Evolutionary conservation across 2,113 vertebrate genomes (phyloP).

Genomic region (Neopipo cinnamomea): DNA sequence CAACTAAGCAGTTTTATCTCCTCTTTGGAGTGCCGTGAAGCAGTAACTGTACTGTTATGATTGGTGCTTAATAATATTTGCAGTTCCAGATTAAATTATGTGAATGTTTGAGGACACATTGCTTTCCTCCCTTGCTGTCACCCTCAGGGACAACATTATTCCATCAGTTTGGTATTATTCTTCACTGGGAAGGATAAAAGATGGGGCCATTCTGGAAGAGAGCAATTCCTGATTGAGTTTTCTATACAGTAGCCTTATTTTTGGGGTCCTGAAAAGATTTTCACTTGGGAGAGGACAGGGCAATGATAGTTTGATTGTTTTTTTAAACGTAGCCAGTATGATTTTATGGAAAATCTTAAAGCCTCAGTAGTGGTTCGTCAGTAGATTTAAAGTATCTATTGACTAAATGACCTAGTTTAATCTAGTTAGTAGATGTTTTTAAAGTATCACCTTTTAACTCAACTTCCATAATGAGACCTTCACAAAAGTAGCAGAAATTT

Average conservation of each 20-base stretch:
- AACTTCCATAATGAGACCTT: not conserved
- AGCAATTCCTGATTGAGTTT: not conserved
- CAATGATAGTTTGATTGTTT: not conserved
- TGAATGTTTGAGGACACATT: conserved; percentile 52
- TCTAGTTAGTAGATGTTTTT: not conserved
- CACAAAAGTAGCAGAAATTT: not conserved
- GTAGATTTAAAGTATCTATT: not conserved
- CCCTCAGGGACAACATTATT: conserved; percentile 25
- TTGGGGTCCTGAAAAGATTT: not conserved
- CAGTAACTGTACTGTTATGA: conserved; percentile 48
- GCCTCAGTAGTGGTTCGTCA: not conserved
- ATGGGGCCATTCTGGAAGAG: not conserved
- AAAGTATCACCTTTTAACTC: not conserved
- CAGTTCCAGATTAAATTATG: conserved; percentile 59
- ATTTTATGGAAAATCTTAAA: not conserved
- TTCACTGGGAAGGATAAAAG: not conserved
- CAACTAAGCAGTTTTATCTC: conserved; percentile 62
- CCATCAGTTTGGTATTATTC: not conserved
- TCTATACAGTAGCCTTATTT: not conserved
- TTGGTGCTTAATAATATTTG: conserved; percentile 63
- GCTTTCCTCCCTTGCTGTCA: conserved; percentile 16
- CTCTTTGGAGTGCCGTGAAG: conserved; percentile 41
- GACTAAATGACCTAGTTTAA: not conserved
- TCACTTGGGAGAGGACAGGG: not conserved
- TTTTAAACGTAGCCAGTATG: not conserved